Conservation (phyloP, 2,797 vertebrate genomes). For the Otolemur crassicaudatus region DNA sequence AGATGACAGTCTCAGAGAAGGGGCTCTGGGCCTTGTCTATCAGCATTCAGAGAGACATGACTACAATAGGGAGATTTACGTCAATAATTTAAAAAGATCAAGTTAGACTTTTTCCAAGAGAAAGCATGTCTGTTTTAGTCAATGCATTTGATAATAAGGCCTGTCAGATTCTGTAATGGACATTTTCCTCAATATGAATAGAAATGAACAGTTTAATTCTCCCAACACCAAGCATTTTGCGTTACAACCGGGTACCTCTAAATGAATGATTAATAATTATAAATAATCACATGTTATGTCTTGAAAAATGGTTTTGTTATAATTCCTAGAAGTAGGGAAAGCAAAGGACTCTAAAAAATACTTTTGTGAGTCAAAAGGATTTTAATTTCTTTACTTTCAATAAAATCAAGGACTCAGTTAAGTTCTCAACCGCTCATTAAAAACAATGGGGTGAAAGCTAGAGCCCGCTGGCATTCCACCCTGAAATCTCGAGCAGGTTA, state of each 20-base stretch:
- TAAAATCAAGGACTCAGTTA: neutral
- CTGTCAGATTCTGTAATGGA: neutral
- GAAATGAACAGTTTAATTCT: slow-evolving; percentile 22
- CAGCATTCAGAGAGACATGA: neutral
- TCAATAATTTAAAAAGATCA: neutral
- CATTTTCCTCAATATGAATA: neutral
- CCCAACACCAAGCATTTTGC: neutral
- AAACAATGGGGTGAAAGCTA: neutral
- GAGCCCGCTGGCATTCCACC: no score
- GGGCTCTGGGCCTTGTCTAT: neutral
- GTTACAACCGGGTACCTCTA: neutral
- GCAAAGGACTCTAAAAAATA: neutral
- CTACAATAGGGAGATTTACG: neutral
- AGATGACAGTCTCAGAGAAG: neutral
- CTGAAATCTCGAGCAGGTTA: no score
- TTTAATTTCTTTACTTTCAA: slow-evolving; percentile 27
- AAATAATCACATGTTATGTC: neutral
- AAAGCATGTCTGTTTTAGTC: neutral
- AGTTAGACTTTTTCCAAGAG: neutral
- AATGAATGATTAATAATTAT: neutral
- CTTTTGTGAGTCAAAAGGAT: neutral
- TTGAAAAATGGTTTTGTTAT: neutral
- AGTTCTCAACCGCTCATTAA: neutral
- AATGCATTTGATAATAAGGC: neutral
- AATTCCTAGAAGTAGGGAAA: neutral